Conservation (phyloP, 2,797 vertebrate genomes). For the Pogoniulus pusillus region DNA sequence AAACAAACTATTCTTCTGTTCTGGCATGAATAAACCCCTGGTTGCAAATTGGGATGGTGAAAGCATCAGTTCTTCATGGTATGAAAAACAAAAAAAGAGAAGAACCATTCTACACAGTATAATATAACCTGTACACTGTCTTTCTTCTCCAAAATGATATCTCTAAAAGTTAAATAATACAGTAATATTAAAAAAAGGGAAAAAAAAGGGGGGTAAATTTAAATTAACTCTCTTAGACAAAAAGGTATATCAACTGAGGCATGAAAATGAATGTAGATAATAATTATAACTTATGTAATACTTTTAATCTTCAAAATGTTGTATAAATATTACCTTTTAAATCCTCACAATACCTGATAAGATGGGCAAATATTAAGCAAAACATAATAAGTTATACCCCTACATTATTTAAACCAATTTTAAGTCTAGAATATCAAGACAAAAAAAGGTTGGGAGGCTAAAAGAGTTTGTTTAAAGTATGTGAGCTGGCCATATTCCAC, state of each 20-base stretch:
- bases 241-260: conserved; percentile 60
- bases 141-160: conserved; percentile 9
- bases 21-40: conserved; percentile 31
- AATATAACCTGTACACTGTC: conserved; percentile 19
- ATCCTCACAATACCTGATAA: conserved; percentile 7
- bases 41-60: conserved; percentile 22
- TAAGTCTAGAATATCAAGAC: neutral
- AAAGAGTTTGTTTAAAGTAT: neutral
- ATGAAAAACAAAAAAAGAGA: conserved; percentile 15
- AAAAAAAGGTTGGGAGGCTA: neutral
- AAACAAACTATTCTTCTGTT: conserved; percentile 34
- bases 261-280: conserved; percentile 61
- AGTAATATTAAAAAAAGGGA: neutral
- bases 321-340: conserved; percentile 64
- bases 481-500: neutral
- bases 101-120: neutral
- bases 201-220: neutral
- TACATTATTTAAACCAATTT: neutral
- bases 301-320: conserved; percentile 52
- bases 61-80: conserved; percentile 22
- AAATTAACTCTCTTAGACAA: conserved; percentile 27
- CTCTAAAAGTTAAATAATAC: conserved; percentile 17
- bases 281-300: conserved; percentile 54
- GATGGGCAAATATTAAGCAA: conserved; percentile 47
- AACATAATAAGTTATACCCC: neutral